These are phyloP conservation scores for Zaprionus lachaisei DNA, from an alignment of 1,140 invertebrate species.

Conservation along the genomic window DNA sequence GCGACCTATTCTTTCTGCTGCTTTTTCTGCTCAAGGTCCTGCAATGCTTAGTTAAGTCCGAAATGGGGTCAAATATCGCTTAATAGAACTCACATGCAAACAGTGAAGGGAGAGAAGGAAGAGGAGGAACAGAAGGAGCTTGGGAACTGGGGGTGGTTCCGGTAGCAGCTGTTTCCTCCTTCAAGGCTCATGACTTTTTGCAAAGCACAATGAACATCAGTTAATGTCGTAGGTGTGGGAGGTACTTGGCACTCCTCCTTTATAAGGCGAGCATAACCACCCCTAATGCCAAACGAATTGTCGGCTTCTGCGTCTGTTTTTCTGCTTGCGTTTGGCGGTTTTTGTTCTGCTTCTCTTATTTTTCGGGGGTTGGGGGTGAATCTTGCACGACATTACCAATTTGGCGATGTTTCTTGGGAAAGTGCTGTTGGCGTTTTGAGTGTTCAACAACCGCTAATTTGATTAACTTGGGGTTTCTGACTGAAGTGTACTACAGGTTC, in stretches of 20 bases:
- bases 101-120: background rate
- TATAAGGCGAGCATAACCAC: constrained; percentile 18
- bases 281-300: constrained; percentile 56
- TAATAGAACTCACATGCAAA: constrained; percentile 43
- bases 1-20: constrained; percentile 5
- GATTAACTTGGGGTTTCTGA: constrained; percentile 46
- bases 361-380: constrained; percentile 2
- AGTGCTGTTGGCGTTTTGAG: constrained; percentile 44
- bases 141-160: background rate
- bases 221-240: constrained; percentile 31
- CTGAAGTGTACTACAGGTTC: constrained; percentile 23
- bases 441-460: constrained; percentile 57
- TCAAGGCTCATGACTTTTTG: constrained; percentile 50
- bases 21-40: background rate
- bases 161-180: constrained; percentile 26
- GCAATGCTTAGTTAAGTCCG: constrained; percentile 35
- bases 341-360: constrained; percentile 5
- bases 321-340: constrained; percentile 8
- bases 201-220: constrained; percentile 48
- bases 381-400: constrained; percentile 24
- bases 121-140: background rate
- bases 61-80: constrained; percentile 52
- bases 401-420: constrained; percentile 32
- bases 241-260: background rate
- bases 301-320: constrained; percentile 18